phyloP scores from a whole-genome alignment of 2,797 vertebrate genomes.

The Calcarius lapponicus region DNA sequence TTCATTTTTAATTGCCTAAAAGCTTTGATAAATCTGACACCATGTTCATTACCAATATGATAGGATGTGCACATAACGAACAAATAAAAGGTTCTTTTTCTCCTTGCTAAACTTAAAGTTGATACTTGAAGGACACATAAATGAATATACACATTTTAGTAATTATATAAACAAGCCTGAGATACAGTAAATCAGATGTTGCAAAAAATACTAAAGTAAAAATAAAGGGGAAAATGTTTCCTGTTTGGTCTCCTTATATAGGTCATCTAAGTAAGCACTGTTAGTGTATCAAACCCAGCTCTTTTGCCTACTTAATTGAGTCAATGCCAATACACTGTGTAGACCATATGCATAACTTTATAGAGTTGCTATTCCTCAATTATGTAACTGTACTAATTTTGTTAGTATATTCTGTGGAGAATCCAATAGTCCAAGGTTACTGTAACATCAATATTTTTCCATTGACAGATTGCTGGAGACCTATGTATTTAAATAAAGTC shows the following conservation, averaged over 20 bases:
- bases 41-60: not conserved
- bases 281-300: not conserved
- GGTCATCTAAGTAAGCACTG: not conserved
- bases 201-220: not conserved
- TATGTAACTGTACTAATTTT: not conserved
- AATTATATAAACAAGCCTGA: not conserved
- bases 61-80: not conserved
- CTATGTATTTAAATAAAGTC: not conserved
- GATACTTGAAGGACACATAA: not conserved
- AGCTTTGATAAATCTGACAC: not conserved
- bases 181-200: not conserved
- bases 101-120: not conserved
- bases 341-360: not conserved
- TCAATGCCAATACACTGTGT: not conserved
- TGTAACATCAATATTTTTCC: not conserved
- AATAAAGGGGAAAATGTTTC: not conserved
- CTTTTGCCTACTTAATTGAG: constrained; percentile 19
- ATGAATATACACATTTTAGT: not conserved
- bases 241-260: not conserved
- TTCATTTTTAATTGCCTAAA: not conserved
- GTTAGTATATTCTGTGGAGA: not conserved
- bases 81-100: not conserved
- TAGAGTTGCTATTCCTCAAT: not conserved
- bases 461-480: not conserved
- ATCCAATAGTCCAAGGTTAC: not conserved